Evolutionary conservation across 2,888 invertebrate genomes (phyloP).

Genomic region (Synergus itoensis): DNA sequence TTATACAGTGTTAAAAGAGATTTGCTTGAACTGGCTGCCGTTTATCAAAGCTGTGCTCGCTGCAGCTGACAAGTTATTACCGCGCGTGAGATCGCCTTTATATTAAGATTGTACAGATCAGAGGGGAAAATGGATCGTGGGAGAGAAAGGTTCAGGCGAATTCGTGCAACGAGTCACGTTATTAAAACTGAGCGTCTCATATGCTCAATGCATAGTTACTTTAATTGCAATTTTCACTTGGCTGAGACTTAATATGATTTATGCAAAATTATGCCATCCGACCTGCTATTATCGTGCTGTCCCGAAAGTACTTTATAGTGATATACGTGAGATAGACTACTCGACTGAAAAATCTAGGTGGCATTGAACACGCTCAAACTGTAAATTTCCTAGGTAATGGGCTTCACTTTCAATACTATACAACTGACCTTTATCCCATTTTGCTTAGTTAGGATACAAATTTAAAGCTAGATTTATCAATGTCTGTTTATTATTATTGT

Average conservation of each 20-base stretch:
- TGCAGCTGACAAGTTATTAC: constrained; percentile 67
- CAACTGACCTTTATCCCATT: not conserved
- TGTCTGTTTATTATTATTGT: not conserved
- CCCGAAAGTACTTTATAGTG: constrained; percentile 25
- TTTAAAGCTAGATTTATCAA: not conserved
- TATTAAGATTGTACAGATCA: constrained; percentile 66
- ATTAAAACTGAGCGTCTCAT: constrained; percentile 10
- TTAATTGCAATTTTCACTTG: constrained; percentile 32
- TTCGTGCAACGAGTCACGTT: constrained; percentile 32
- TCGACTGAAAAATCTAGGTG: not conserved
- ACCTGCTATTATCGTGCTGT: constrained; percentile 1
- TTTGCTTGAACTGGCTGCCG: constrained; percentile 61
- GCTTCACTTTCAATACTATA: not conserved
- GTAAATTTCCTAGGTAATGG: not conserved
- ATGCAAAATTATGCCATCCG: constrained; percentile 16
- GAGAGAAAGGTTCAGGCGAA: constrained; percentile 12
- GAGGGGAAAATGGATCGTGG: constrained; percentile 58
- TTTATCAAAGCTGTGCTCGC: constrained; percentile 62
- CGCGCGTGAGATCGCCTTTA: constrained; percentile 64
- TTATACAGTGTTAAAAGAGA: not conserved
- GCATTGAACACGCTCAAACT: not conserved
- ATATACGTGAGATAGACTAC: constrained; percentile 22
- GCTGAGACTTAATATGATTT: constrained; percentile 14
- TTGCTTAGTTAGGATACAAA: not conserved
- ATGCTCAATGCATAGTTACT: not conserved